Base-by-base conservation (phyloP, 2,113 vertebrate genomes). In the Lycocorax pyrrhopterus region DNA sequence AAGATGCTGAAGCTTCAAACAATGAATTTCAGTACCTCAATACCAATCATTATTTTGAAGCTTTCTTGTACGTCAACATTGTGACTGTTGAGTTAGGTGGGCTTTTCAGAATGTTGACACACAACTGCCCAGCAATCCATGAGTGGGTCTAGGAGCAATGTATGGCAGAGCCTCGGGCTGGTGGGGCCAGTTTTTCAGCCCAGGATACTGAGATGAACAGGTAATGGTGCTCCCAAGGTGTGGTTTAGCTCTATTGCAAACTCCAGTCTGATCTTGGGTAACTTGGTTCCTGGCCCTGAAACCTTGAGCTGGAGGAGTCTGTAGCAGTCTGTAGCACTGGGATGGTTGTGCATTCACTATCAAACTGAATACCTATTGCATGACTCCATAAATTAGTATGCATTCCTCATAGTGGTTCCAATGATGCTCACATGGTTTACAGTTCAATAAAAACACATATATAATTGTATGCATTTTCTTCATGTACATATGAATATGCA, bases 141-240 rank as follows among this genome's bases (percentile, higher is more conserved):
- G 67, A 39, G 44, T 43, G 16, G n/a, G 16, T 90, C 63, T 53
- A 59, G 75, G 39, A 76, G 39, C 1, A 7, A 6, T 0, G 1
- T 18, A 9, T 1, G 2, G 52, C 6, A 4, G 35, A 77, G n/a
- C 12, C 30, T 77, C 3, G 16, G 6, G 1, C 33, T 47, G 30
- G 16, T 69, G 33, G 27, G 22, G 23, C 55, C 32, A 19, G 12
- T 21, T 66, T 72, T 90, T 69, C 51, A 80, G 1, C 9, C 29
- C 0, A 0, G 7, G 15, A 35, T 46, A 26, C 18, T 37, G 46
- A 80, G n/a, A 29, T 58, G 55, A 58, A 22, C 0, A 0, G 39
- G 13, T 72, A 20, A 47, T 0, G 1, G 46, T 74, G 37, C 26
- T 89, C 6, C 55, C 3, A 2, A 39, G 5, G 3, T 1, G 0